phyloP scores from a whole-genome alignment of 2,113 vertebrate genomes.

The Strix uralensis region DNA sequence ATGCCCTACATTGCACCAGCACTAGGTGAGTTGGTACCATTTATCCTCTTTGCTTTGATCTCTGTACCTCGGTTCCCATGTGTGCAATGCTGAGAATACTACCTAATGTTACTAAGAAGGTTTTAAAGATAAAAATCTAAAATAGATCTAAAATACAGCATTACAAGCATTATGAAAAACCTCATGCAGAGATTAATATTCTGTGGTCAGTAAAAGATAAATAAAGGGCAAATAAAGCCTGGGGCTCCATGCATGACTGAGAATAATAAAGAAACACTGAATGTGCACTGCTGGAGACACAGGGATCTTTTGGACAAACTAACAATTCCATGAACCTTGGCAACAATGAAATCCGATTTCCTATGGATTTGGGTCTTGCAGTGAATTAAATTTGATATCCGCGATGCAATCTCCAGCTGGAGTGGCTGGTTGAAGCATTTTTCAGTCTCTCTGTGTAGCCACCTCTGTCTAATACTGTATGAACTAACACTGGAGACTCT shows the following conservation, averaged over 20 bases:
- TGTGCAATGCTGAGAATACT: neutral
- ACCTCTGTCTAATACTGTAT: neutral
- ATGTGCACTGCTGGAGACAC: neutral
- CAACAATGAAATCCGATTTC: neutral
- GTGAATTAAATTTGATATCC: neutral
- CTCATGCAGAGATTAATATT: neutral
- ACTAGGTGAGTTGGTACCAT: neutral
- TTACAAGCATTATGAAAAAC: neutral
- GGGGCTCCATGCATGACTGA: neutral
- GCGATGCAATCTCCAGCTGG: neutral
- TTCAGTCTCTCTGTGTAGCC: neutral
- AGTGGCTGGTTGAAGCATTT: neutral
- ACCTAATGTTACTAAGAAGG: neutral
- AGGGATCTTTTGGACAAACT: constrained; percentile 14
- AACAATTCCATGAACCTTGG: constrained; percentile 3
- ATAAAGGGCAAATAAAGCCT: constrained; percentile 47
- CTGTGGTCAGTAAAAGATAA: constrained; percentile 38
- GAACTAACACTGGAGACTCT: neutral
- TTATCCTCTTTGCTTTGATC: constrained; percentile 13
- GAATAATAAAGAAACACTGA: constrained; percentile 5
- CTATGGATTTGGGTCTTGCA: constrained; percentile 9
- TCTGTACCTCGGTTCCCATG: neutral
- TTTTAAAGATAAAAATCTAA: constrained; percentile 45
- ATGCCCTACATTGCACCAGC: neutral
- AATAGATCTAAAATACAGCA: constrained; percentile 5